Evolutionary conservation across 2,888 invertebrate genomes (phyloP), one percentile per base, ranked within the genome.

Genomic region (Blera fallax): DNA sequence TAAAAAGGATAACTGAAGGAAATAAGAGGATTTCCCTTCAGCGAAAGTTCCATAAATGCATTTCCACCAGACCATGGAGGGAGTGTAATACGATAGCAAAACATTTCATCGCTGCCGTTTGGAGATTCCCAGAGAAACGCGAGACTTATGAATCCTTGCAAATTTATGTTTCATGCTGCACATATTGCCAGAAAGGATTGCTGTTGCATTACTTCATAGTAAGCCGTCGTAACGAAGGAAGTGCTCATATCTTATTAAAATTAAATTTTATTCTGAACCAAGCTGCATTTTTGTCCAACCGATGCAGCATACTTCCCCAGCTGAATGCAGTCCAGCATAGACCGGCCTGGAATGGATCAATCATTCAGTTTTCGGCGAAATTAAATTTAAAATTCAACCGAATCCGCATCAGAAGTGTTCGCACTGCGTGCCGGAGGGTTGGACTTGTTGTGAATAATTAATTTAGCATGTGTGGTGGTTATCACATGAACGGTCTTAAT

Each of bases 371-470:
- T 50, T 50, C 37, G 8, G 16, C 21, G n/a, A 27, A 50, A 65
- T 65, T 65, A 50, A 65, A 65, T 65, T 65, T 50, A 65, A 65
- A 65, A 65, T 65, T 65, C 65, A 50, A 32, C 34, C 21, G 24
- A 50, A 50, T 50, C 21, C 52, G n/a, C 8, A 29, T 27, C 11
- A 5, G 24, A 24, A 27, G 52, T 29, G 29, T 34, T 21, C 21
- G 18, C 21, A 7, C 16, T 54, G 54, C 34, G 56, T 56, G 34
- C n/a, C 11, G 10, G 10, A 34, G 32, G 32, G 18, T 56, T 56
- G 56, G 56, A 14, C 18, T 16, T 18, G 32, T 16, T 5, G 11
- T 56, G 18, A 56, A 56, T 56, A 56, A 34, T 56, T 56, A 21
- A 56, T 37, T 3, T 6, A 18, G 8, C 54, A n/a, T 29, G n/a